Conservation (phyloP, 2,113 vertebrate genomes). For the Sinocyclocheilus anophthalmus region DNA sequence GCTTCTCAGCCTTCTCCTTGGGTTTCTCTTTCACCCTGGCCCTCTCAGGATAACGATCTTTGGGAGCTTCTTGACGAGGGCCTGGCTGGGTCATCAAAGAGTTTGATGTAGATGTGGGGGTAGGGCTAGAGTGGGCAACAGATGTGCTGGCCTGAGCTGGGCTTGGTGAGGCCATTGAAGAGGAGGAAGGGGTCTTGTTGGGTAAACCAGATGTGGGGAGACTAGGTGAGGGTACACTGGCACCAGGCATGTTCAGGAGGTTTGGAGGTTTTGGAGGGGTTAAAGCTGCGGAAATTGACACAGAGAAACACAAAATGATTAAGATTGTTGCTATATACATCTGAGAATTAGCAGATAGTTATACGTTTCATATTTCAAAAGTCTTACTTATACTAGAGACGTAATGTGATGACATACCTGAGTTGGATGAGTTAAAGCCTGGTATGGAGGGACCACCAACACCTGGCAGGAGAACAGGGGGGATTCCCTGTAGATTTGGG, state of each 20-base stretch:
- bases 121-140: slow-evolving; percentile 78
- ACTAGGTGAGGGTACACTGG: slow-evolving; percentile 96
- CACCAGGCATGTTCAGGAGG: slow-evolving; percentile 97
- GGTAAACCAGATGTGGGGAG: slow-evolving; percentile 97
- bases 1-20: slow-evolving; percentile 89
- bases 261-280: slow-evolving; percentile 96
- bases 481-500: slow-evolving; percentile 93
- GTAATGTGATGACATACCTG: slow-evolving; percentile 83
- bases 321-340: not conserved
- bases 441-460: slow-evolving; percentile 96
- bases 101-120: slow-evolving; percentile 73
- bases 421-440: slow-evolving; percentile 96
- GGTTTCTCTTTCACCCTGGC: slow-evolving; percentile 87
- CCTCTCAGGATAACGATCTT: slow-evolving; percentile 81
- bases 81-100: slow-evolving; percentile 66
- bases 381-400: slow-evolving; percentile 11
- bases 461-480: slow-evolving; percentile 94
- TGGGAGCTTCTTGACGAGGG: slow-evolving; percentile 68
- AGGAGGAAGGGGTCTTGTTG: slow-evolving; percentile 92
- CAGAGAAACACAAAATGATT: slow-evolving; percentile 45
- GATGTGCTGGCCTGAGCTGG: slow-evolving; percentile 86
- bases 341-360: not conserved
- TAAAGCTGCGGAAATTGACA: slow-evolving; percentile 87
- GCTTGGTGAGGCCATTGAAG: slow-evolving; percentile 85
- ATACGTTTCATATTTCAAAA: not conserved